Evolutionary conservation across 2,797 vertebrate genomes (phyloP).

Genomic region (Crax fasciolata): DNA sequence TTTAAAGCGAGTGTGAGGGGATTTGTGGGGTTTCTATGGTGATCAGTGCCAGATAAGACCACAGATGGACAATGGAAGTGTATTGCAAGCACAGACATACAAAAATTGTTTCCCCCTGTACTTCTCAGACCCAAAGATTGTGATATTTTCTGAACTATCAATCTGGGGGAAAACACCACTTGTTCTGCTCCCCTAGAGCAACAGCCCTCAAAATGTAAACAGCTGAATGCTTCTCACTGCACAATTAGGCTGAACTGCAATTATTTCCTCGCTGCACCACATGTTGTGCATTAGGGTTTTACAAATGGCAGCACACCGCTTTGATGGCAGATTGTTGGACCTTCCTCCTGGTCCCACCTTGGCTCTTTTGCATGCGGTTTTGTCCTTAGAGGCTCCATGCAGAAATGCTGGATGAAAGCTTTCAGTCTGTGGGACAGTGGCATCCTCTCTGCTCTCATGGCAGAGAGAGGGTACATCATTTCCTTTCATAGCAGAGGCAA

Average conservation of each 20-base stretch:
- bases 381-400: not conserved
- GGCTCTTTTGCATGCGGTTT: not conserved
- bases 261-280: not conserved
- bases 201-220: conserved; percentile 24
- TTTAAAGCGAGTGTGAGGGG: not conserved
- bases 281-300: not conserved
- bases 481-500: not conserved
- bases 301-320: not conserved
- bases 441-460: not conserved
- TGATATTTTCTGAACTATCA: not conserved
- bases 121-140: not conserved
- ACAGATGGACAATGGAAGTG: not conserved
- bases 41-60: not conserved
- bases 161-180: not conserved
- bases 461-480: not conserved
- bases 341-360: not conserved
- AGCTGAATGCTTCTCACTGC: conserved; percentile 1
- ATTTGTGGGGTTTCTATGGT: conserved; percentile 31
- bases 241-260: not conserved
- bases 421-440: not conserved
- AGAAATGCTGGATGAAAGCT: not conserved
- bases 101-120: not conserved
- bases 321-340: not conserved
- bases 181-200: not conserved
- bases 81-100: not conserved